These are phyloP conservation scores for Tragopan temminckii DNA, from an alignment of 2,797 vertebrate genomes.

Conservation along the genomic window DNA sequence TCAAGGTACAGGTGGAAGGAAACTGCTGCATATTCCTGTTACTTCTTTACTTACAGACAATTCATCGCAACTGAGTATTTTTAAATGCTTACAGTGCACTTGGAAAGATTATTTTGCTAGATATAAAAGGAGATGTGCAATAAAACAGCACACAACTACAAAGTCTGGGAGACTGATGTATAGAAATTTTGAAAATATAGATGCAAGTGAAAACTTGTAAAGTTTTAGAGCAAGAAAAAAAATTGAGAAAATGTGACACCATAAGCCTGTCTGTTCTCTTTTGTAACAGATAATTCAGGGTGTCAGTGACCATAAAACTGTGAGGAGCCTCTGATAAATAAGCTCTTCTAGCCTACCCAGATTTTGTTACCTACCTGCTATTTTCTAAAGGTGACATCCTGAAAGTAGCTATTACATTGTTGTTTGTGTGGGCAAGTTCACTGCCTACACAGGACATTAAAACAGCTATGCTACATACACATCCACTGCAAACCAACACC, in stretches of 20 bases:
- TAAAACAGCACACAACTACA: neutral
- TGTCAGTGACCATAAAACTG: neutral
- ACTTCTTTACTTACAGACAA: neutral
- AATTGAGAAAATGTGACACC: neutral
- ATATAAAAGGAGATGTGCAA: rapidly evolving
- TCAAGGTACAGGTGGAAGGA: neutral
- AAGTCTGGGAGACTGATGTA: neutral
- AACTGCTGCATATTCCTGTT: neutral
- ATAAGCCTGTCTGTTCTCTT: neutral
- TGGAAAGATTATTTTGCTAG: neutral
- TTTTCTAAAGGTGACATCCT: neutral
- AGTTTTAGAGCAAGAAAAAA: neutral
- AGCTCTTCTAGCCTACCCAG: neutral
- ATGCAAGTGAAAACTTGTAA: neutral
- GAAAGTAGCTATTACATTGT: neutral
- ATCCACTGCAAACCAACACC: neutral
- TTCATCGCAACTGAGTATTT: neutral
- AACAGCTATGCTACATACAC: neutral
- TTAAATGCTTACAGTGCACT: neutral
- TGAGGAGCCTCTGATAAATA: neutral
- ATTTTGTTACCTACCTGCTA: neutral
- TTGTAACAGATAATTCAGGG: neutral
- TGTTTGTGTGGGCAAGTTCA: neutral
- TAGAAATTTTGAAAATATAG: neutral
- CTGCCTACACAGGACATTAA: neutral